Percentiles rank a stretch among this genome's conserved stretches.
phyloP scores from a whole-genome alignment of 37 sponge, comb jelly and placozoan genomes.

The Cladorhizidae sp. region DNA sequence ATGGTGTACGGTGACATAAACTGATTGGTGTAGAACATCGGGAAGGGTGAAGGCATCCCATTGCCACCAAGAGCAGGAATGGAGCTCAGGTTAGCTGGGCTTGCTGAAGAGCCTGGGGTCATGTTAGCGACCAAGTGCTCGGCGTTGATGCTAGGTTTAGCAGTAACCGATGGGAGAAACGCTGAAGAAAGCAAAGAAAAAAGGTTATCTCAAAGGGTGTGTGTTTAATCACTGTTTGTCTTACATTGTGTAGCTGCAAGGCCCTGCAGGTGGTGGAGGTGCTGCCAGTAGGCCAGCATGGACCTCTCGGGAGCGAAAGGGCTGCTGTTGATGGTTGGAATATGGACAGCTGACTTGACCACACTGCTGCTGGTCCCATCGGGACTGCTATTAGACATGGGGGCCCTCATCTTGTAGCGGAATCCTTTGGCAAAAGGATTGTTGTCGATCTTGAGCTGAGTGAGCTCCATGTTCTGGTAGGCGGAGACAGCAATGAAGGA shows the following conservation, averaged over 20 bases:
- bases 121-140: too few relatives aligned
- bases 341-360: neutral
- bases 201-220: too few relatives aligned
- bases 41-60: neutral
- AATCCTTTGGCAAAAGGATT: too few relatives aligned
- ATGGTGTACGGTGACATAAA: neutral
- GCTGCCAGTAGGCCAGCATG: conserved; percentile 5
- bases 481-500: conserved; percentile 72
- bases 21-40: neutral
- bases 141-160: too few relatives aligned
- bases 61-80: neutral
- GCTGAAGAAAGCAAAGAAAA: too few relatives aligned
- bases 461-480: conserved; percentile 68
- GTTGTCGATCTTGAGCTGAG: conserved; percentile 67
- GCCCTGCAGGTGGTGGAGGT: neutral
- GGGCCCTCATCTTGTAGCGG: conserved; percentile 6
- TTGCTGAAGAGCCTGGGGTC: too few relatives aligned
- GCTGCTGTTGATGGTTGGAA: neutral
- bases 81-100: neutral
- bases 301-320: neutral
- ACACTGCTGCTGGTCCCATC: neutral
- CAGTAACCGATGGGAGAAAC: too few relatives aligned
- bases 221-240: too few relatives aligned
- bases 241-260: neutral
- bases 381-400: neutral